phyloP scores from a whole-genome alignment of 2,797 vertebrate species.

The Sandelia bainsii region DNA sequence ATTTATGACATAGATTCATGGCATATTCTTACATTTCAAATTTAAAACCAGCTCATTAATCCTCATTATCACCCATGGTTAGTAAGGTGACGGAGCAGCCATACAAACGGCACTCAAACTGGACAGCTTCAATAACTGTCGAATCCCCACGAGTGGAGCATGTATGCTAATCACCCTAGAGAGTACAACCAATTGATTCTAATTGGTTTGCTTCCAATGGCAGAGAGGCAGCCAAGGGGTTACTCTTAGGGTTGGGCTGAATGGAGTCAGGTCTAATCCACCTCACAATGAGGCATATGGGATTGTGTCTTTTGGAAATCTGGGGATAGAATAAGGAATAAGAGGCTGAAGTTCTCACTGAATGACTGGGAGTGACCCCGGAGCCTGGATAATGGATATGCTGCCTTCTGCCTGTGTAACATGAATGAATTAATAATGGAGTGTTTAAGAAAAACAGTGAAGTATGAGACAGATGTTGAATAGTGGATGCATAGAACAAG shows the following conservation, averaged over 20 bases:
- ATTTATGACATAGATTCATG: constrained; percentile 33
- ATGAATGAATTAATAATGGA: constrained; percentile 66
- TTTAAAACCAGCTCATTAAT: constrained; percentile 65
- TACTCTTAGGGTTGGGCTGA: constrained; percentile 66
- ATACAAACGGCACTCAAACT: constrained; percentile 56
- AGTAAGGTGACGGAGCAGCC: constrained; percentile 58
- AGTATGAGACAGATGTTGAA: constrained; percentile 18
- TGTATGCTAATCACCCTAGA: constrained; percentile 80
- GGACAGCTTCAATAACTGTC: constrained; percentile 75
- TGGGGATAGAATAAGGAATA: constrained; percentile 56
- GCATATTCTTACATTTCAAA: constrained; percentile 12
- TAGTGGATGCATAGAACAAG: background rate
- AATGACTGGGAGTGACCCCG: constrained; percentile 56
- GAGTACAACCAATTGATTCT: constrained; percentile 79
- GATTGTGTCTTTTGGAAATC: constrained; percentile 74
- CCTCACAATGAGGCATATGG: constrained; percentile 75
- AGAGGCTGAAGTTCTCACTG: constrained; percentile 55
- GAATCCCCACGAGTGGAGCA: constrained; percentile 66
- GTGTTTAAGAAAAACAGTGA: background rate
- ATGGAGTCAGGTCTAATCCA: constrained; percentile 72
- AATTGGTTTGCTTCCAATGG: constrained; percentile 77
- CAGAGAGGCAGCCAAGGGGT: constrained; percentile 61
- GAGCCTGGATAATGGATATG: constrained; percentile 51
- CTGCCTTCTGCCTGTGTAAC: constrained; percentile 46
- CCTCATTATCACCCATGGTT: constrained; percentile 61